A percentile compares a stretch with the other conserved stretches of the same genome.
Evolutionary conservation across 2,888 invertebrate genomes (phyloP).

Genomic region (Tenthredo distinguenda): DNA sequence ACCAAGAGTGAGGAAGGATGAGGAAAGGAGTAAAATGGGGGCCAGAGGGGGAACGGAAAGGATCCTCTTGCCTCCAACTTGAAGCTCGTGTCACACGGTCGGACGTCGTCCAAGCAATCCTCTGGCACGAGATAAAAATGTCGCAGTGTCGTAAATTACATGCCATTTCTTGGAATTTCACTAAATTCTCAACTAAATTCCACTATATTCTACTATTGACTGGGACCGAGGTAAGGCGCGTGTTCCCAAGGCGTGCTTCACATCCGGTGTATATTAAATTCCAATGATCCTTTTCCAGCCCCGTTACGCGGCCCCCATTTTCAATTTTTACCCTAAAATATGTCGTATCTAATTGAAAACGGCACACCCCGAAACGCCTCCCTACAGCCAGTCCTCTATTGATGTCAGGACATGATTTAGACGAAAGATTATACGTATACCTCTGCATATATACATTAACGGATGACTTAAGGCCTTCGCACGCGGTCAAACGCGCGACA

Average conservation of each 20-base stretch:
- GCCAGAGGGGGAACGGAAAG: neutral
- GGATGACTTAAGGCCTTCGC: slow-evolving; percentile 21
- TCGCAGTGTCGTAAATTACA: slow-evolving; percentile 39
- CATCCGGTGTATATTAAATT: slow-evolving; percentile 50
- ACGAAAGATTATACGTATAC: neutral
- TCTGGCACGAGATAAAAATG: slow-evolving; percentile 26
- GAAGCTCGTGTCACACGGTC: slow-evolving; percentile 43
- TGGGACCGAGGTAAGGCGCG: slow-evolving; percentile 19
- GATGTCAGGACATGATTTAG: slow-evolving; percentile 31
- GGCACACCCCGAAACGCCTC: neutral
- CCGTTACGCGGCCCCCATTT: neutral
- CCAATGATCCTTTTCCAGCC: slow-evolving; percentile 36
- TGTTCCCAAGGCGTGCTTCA: slow-evolving; percentile 40
- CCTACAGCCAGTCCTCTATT: neutral
- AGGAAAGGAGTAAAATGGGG: slow-evolving; percentile 32
- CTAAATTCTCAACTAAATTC: slow-evolving; percentile 31
- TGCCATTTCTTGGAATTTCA: slow-evolving; percentile 33
- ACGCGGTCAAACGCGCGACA: neutral
- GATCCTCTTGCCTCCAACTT: slow-evolving; percentile 35
- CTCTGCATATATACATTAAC: neutral
- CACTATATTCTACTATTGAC: slow-evolving; percentile 11
- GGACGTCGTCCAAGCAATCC: slow-evolving; percentile 19
- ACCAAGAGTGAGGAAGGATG: slow-evolving; percentile 41
- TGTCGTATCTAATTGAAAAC: slow-evolving; percentile 46
- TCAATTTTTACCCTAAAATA: slow-evolving; percentile 42